A percentile compares a stretch with the other conserved stretches of the same genome.
Evolutionary conservation across 1,140 invertebrate species (phyloP).

Genomic region (Kradibia gibbosae): DNA sequence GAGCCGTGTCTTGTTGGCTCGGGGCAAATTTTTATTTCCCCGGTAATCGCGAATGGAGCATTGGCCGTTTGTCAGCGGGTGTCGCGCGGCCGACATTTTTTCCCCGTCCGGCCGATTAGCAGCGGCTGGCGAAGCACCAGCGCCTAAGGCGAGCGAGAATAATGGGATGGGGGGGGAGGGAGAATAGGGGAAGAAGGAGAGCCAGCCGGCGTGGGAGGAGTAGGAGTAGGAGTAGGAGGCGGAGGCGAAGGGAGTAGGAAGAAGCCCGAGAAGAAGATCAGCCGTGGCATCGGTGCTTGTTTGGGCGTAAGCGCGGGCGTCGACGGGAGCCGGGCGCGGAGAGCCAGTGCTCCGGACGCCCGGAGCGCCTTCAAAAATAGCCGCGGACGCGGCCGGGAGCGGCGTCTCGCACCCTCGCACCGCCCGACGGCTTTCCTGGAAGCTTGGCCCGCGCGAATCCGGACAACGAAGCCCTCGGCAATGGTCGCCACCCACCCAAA

Average conservation of each 20-base stretch:
- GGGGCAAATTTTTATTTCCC: too few species aligned
- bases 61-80: too few species aligned
- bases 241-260: background rate
- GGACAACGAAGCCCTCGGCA: background rate
- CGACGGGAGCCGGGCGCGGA: background rate
- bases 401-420: background rate
- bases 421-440: background rate
- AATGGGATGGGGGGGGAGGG: too few species aligned
- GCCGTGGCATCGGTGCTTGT: background rate
- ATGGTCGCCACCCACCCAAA: background rate
- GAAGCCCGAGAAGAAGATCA: background rate
- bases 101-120: too few species aligned
- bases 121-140: background rate
- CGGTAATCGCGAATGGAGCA: too few species aligned
- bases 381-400: background rate
- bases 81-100: too few species aligned
- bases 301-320: background rate
- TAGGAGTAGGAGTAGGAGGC: background rate
- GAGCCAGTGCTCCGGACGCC: background rate
- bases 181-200: too few species aligned
- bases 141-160: too few species aligned
- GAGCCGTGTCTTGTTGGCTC: too few species aligned
- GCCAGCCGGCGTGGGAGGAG: too few species aligned
- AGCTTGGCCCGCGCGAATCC: background rate
- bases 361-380: conserved; percentile 28